These are phyloP conservation scores for Lutraria rhynchaena DNA, from an alignment of 1,140 invertebrate species.

Conservation along the genomic window DNA sequence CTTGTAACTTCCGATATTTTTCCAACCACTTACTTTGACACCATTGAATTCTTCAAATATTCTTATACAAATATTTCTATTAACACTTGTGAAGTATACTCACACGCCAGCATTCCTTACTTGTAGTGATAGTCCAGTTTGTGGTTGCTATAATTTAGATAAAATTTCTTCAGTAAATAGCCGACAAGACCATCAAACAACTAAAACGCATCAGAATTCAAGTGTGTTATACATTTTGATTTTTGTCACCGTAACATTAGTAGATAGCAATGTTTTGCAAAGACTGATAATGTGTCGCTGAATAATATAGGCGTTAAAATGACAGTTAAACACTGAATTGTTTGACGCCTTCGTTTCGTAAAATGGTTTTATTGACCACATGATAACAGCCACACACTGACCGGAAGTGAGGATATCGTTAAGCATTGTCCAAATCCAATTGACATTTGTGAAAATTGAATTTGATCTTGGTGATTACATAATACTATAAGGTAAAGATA, in stretches of 20 bases:
- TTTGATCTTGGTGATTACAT: not conserved
- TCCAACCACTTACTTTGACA: too few relatives aligned
- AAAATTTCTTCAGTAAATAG: not conserved
- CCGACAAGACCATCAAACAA: conserved; percentile 26
- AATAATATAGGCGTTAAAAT: conserved; percentile 3
- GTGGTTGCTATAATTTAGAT: conserved; percentile 2
- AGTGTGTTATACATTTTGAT: conserved; percentile 4
- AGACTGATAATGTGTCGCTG: conserved; percentile 26
- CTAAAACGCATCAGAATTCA: not conserved
- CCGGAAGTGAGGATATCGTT: conserved; percentile 1
- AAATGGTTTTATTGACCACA: conserved; percentile 49
- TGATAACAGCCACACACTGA: not conserved
- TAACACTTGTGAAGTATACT: not conserved
- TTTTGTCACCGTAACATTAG: conserved; percentile 12
- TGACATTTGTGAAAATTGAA: not conserved
- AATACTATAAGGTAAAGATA: not conserved
- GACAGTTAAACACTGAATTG: conserved; percentile 21
- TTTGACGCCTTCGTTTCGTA: conserved; percentile 15
- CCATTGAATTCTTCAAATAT: too few relatives aligned
- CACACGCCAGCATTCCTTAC: not conserved
- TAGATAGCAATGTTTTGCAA: conserved; percentile 14
- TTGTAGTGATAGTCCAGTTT: not conserved
- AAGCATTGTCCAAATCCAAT: conserved; percentile 36
- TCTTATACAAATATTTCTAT: too few relatives aligned
- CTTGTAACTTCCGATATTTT: too few relatives aligned